Conservation (phyloP, 1,140 invertebrate genomes). For the Polypedilum pembai region DNA sequence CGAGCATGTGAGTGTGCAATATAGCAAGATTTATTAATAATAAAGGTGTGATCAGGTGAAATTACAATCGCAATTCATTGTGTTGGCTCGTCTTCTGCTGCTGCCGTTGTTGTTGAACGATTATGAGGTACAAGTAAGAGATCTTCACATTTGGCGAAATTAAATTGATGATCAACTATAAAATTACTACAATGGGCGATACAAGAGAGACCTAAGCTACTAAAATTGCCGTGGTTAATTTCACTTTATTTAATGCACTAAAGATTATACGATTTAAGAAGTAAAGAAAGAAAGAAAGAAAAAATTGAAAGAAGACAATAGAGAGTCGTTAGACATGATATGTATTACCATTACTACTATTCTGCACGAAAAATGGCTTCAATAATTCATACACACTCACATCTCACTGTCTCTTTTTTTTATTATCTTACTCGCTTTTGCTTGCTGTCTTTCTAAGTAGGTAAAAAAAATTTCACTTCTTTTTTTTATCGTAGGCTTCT, state of each 20-base stretch:
- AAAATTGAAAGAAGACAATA: background rate
- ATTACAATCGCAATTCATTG: constrained; percentile 26
- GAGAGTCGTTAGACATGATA: constrained; percentile 1
- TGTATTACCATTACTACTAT: background rate
- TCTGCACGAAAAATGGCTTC: background rate
- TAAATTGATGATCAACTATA: background rate
- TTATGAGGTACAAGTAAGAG: background rate
- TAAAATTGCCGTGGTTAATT: background rate
- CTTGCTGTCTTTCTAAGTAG: background rate
- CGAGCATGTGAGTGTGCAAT: background rate
- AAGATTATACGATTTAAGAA: too few relatives aligned
- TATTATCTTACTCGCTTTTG: too few relatives aligned
- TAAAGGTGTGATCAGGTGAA: constrained; percentile 27
- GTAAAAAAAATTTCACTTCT: constrained; percentile 4
- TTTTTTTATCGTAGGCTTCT: background rate
- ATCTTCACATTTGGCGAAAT: constrained; percentile 11
- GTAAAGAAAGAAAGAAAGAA: background rate
- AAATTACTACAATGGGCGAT: background rate
- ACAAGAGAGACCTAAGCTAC: background rate
- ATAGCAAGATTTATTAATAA: constrained; percentile 23
- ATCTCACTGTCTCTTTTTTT: too few relatives aligned
- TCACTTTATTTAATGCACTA: background rate
- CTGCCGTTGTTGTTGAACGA: too few relatives aligned
- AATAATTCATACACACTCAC: background rate
- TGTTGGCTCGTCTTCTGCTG: background rate